Evolutionary conservation across 2,113 vertebrate genomes (phyloP).

Genomic region (Argyrosomus japonicus): DNA sequence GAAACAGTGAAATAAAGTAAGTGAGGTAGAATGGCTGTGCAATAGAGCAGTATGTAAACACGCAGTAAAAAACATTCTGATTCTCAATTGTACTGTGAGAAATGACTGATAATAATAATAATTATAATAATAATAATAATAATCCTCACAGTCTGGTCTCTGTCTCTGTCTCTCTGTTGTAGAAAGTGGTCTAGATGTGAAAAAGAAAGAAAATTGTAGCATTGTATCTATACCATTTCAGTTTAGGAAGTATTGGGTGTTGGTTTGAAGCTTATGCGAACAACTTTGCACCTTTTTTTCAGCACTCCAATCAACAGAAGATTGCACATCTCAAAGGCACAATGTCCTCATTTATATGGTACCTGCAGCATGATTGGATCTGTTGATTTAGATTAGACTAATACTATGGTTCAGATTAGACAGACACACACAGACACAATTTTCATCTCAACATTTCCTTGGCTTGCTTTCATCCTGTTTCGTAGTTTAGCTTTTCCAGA

Average conservation of each 20-base stretch:
- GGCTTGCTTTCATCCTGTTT: conserved; percentile 25
- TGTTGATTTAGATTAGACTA: conserved; percentile 44
- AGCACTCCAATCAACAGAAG: conserved; percentile 32
- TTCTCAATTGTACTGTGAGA: conserved; percentile 23
- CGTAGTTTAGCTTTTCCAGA: conserved; percentile 19
- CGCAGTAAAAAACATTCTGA: conserved; percentile 2
- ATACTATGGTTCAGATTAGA: conserved; percentile 27
- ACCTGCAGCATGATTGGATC: conserved; percentile 52
- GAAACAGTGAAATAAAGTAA: too few relatives aligned
- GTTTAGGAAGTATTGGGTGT: neutral
- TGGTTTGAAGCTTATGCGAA: conserved; percentile 21
- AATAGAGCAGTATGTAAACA: too few relatives aligned
- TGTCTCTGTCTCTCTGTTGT: conserved; percentile 36
- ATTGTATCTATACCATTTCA: conserved; percentile 3
- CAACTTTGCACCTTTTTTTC: conserved; percentile 7
- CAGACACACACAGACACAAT: neutral
- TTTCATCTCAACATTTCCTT: conserved; percentile 30
- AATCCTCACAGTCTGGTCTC: conserved; percentile 27
- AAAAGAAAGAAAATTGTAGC: too few relatives aligned
- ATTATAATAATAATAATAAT: conserved; percentile 25
- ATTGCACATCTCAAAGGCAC: conserved; percentile 28
- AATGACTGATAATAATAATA: conserved; percentile 9
- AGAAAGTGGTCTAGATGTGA: too few relatives aligned
- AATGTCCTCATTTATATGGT: conserved; percentile 28
- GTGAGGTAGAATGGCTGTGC: too few relatives aligned